These are phyloP conservation scores for Archivesica marissinica DNA, from an alignment of 1,140 invertebrate species.

Conservation along the genomic window DNA sequence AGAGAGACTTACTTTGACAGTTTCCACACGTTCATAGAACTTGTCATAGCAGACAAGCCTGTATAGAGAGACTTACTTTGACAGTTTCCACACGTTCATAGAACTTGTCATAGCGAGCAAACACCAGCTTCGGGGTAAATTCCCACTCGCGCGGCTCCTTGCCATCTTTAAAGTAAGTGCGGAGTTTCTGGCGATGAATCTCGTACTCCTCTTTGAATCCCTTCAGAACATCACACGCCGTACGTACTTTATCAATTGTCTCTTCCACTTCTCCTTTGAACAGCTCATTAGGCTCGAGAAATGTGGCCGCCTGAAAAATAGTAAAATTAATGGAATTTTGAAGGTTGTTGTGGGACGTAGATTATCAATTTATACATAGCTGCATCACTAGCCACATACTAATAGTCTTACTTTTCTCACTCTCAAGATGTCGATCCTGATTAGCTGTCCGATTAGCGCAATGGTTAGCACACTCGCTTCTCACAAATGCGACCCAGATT, in stretches of 20 bases:
- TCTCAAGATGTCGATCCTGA: no score
- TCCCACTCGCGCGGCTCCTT: slow-evolving; percentile 90
- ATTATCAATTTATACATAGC: no score
- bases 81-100: slow-evolving; percentile 92
- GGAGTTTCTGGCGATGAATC: slow-evolving; percentile 89
- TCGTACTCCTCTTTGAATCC: slow-evolving; percentile 88
- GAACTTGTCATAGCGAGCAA: slow-evolving; percentile 93
- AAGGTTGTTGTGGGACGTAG: no score
- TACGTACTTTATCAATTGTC: slow-evolving; percentile 93
- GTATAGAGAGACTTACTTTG: slow-evolving; percentile 87
- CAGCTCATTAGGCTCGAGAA: slow-evolving; percentile 93
- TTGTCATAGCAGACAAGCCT: no score
- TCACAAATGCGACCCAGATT: no score
- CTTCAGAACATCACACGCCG: slow-evolving; percentile 91
- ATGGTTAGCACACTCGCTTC: no score
- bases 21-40: no score
- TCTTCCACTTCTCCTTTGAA: slow-evolving; percentile 87
- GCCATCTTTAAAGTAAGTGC: slow-evolving; percentile 87
- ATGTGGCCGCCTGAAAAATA: slow-evolving; percentile 89
- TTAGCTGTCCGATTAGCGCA: no score
- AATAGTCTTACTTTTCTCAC: no score
- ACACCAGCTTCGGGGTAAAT: slow-evolving; percentile 94
- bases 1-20: no score
- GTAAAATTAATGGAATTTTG: no score
- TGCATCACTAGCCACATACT: no score